These are phyloP conservation scores for Lynx canadensis DNA, from an alignment of 2,113 vertebrate species.

Conservation along the genomic window DNA sequence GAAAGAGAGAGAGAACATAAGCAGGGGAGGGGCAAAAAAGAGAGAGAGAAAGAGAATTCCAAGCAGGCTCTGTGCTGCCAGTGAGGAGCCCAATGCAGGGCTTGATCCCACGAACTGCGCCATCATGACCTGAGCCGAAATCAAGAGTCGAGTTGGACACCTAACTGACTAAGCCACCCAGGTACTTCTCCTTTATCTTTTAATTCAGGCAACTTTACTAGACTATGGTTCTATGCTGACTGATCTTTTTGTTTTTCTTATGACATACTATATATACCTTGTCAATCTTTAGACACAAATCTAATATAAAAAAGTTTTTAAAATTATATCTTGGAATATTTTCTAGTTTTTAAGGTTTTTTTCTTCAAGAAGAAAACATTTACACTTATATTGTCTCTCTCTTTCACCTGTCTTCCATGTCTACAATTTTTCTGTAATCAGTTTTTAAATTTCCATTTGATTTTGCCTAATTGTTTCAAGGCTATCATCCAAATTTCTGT, in stretches of 20 bases:
- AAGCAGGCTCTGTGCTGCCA: no score
- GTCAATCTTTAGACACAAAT: background rate
- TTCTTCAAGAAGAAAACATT: background rate
- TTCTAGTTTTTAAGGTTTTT: background rate
- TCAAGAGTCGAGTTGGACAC: no score
- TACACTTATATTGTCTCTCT: background rate
- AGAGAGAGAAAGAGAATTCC: no score
- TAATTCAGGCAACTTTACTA: conserved; percentile 1
- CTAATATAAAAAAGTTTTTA: background rate
- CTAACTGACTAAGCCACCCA: no score
- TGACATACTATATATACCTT: background rate
- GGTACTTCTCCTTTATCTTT: background rate
- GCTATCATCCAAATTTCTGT: background rate
- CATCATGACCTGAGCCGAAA: no score
- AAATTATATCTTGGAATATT: background rate
- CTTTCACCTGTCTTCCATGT: conserved; percentile 29
- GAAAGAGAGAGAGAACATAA: no score
- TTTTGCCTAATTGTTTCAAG: background rate
- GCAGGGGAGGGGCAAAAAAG: no score
- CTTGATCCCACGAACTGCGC: no score
- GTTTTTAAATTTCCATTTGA: background rate
- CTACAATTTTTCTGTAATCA: background rate
- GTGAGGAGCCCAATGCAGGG: no score
- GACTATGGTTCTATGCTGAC: background rate
- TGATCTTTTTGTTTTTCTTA: background rate